These are phyloP conservation scores for Ctenicera cuprea DNA, from an alignment of 2,888 invertebrate genomes.

Conservation along the genomic window DNA sequence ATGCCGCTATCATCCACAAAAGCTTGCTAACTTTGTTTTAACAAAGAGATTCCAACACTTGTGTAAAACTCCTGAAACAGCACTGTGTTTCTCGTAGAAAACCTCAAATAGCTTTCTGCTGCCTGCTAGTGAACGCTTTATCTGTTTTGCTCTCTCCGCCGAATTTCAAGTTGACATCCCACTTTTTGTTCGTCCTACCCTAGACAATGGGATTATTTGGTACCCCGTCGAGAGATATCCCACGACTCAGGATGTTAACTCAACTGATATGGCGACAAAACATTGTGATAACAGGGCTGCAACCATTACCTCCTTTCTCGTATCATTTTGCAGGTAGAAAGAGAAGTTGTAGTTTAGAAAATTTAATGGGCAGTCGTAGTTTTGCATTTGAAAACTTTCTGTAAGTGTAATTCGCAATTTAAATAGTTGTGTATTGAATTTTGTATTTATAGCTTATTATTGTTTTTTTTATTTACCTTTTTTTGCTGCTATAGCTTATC, in stretches of 20 bases:
- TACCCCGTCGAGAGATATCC: conserved; percentile 25
- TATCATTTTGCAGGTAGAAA: not conserved
- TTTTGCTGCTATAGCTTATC: no score
- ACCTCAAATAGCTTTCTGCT: conserved; percentile 22
- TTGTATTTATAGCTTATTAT: no score
- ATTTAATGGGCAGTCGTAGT: no score
- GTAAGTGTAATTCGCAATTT: no score
- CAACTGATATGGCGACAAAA: conserved; percentile 17
- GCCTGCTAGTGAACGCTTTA: conserved; percentile 20
- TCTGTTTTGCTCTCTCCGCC: conserved; percentile 24
- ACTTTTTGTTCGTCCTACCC: conserved; percentile 17
- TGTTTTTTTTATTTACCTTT: no score
- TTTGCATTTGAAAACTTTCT: no score
- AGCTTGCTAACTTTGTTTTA: conserved; percentile 15
- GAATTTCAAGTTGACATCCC: conserved; percentile 26
- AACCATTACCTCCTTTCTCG: not conserved
- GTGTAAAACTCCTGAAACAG: conserved; percentile 25
- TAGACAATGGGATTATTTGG: conserved; percentile 23
- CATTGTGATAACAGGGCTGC: conserved; percentile 9
- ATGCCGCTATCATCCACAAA: conserved; percentile 18
- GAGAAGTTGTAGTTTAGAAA: not conserved
- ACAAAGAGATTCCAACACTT: conserved; percentile 27
- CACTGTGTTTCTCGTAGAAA: conserved; percentile 17
- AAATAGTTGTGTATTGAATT: no score
- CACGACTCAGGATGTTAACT: conserved; percentile 20